A percentile compares a stretch with the other conserved stretches of the same genome.
These are phyloP conservation scores for Taurulus bubalis DNA, from an alignment of 2,113 vertebrate genomes.

Conservation along the genomic window DNA sequence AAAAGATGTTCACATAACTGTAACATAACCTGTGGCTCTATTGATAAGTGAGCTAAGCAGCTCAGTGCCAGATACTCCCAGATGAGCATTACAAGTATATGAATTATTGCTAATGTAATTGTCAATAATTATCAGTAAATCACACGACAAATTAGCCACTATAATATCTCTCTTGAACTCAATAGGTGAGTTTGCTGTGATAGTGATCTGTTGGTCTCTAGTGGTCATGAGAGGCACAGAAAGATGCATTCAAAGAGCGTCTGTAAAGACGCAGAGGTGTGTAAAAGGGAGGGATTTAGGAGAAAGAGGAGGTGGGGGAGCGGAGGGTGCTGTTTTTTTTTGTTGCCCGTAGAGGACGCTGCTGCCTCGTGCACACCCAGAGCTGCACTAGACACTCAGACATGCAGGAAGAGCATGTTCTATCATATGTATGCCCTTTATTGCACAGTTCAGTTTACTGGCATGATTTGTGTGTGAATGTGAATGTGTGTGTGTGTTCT, in stretches of 20 bases:
- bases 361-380: conserved; percentile 11
- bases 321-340: not conserved
- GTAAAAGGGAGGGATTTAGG: not conserved
- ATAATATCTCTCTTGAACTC: not conserved
- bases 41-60: not conserved
- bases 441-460: conserved; percentile 16
- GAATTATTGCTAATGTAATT: not conserved
- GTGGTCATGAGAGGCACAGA: not conserved
- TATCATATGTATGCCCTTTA: not conserved
- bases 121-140: not conserved
- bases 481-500: conserved; percentile 6
- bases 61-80: not conserved
- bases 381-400: not conserved
- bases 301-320: not conserved
- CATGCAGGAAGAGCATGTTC: not conserved
- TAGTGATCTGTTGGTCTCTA: not conserved
- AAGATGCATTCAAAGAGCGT: not conserved
- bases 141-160: not conserved
- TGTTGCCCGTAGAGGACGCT: conserved; percentile 52
- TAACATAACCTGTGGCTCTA: not conserved
- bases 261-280: not conserved
- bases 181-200: not conserved
- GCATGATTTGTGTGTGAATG: not conserved
- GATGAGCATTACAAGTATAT: not conserved
- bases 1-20: not conserved